Conservation (phyloP, 2,113 vertebrate genomes). For the Cromileptes altivelis region DNA sequence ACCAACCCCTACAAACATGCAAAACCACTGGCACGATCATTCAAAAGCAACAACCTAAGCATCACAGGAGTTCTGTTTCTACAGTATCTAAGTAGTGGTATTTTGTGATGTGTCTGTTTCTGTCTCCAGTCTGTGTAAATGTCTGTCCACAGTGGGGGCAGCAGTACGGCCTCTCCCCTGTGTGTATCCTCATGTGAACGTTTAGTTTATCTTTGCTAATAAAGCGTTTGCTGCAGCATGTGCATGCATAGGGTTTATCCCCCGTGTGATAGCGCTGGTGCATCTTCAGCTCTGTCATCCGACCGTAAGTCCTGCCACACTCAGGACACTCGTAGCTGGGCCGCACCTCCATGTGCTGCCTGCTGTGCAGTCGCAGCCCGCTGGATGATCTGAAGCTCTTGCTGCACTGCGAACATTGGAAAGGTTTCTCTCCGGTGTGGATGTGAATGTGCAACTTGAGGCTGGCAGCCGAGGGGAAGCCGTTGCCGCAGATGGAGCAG, state of each 20-base stretch:
- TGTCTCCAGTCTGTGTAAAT: conserved; percentile 79
- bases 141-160: conserved; percentile 78
- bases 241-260: conserved; percentile 74
- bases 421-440: conserved; percentile 78
- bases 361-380: conserved; percentile 75
- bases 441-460: conserved; percentile 73
- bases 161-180: conserved; percentile 76
- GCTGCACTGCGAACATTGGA: conserved; percentile 69
- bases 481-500: conserved; percentile 77
- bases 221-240: conserved; percentile 78
- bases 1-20: conserved; percentile 21
- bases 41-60: background rate
- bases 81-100: conserved; percentile 49
- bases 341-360: conserved; percentile 74
- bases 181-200: conserved; percentile 80
- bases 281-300: conserved; percentile 80
- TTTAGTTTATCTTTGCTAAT: conserved; percentile 79
- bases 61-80: background rate
- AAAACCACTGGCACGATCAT: conserved; percentile 19
- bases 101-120: conserved; percentile 80
- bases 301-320: conserved; percentile 77
- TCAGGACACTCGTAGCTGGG: conserved; percentile 73
- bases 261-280: conserved; percentile 82
- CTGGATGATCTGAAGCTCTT: conserved; percentile 76
- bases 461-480: conserved; percentile 74